phyloP scores from a whole-genome alignment of 2,797 vertebrate genomes.

The Oophaga sylvatica region DNA sequence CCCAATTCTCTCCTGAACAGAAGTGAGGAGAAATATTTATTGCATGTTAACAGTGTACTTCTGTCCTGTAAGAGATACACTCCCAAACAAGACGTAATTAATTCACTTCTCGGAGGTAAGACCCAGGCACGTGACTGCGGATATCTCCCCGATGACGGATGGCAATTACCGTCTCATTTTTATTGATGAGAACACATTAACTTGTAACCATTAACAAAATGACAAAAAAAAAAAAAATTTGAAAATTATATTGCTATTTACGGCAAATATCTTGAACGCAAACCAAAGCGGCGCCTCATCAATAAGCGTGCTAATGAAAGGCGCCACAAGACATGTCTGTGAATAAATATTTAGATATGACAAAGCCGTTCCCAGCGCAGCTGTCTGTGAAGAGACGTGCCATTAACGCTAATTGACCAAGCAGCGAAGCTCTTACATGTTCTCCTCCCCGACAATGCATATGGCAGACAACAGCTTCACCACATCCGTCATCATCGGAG shows the following conservation, averaged over 20 bases:
- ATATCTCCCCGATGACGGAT: constrained; percentile 53
- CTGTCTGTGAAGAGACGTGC: neutral
- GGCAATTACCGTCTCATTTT: constrained; percentile 53
- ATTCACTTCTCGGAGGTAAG: constrained; percentile 58
- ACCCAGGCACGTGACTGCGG: constrained; percentile 51
- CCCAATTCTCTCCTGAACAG: constrained; percentile 60
- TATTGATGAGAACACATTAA: constrained; percentile 51
- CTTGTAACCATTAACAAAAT: constrained; percentile 42
- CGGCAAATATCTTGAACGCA: constrained; percentile 36
- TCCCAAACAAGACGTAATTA: constrained; percentile 55
- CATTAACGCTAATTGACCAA: neutral
- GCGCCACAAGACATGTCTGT: constrained; percentile 10
- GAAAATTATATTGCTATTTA: constrained; percentile 43
- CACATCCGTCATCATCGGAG: constrained; percentile 94
- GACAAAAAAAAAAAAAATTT: constrained; percentile 7
- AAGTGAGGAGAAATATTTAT: constrained; percentile 59
- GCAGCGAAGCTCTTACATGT: constrained; percentile 81
- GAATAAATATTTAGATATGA: constrained; percentile 29
- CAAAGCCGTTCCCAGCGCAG: neutral
- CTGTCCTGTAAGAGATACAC: constrained; percentile 62
- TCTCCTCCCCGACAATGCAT: constrained; percentile 97
- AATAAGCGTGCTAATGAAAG: constrained; percentile 32
- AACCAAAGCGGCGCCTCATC: constrained; percentile 24
- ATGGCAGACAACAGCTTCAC: constrained; percentile 96
- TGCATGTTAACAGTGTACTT: constrained; percentile 59